Percentiles rank a stretch among this genome's conserved stretches.
These are phyloP conservation scores for Gymnothorax javanicus DNA, from an alignment of 2,797 vertebrate species.

Conservation along the genomic window DNA sequence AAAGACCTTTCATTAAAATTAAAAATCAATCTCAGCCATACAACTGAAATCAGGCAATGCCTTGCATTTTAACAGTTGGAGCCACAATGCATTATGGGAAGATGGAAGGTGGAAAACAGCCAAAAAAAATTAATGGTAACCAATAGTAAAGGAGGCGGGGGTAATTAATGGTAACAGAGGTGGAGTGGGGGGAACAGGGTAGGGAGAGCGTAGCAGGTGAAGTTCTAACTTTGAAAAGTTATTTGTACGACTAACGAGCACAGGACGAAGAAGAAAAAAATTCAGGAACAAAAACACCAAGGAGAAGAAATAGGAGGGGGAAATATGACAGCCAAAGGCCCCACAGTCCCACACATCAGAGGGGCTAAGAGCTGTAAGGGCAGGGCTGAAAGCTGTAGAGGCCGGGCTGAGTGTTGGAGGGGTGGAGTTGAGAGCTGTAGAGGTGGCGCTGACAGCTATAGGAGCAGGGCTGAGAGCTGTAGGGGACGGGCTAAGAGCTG, in stretches of 20 bases:
- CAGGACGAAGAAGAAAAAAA: constrained; percentile 83
- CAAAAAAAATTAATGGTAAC: constrained; percentile 41
- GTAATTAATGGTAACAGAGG: constrained; percentile 23
- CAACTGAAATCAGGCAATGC: neutral
- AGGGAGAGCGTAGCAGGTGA: too few species aligned
- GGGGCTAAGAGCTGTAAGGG: too few species aligned
- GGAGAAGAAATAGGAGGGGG: constrained; percentile 60
- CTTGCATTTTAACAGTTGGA: neutral
- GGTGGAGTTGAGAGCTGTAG: too few species aligned
- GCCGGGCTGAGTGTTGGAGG: too few species aligned
- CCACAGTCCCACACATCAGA: too few species aligned
- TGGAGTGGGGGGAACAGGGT: constrained; percentile 65
- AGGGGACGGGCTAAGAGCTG: too few species aligned
- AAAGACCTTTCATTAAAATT: neutral
- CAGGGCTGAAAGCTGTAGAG: too few species aligned
- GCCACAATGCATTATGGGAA: constrained; percentile 10
- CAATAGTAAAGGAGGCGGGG: constrained; percentile 31
- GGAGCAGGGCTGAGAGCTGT: too few species aligned
- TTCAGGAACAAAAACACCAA: constrained; percentile 78
- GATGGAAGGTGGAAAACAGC: constrained; percentile 55
- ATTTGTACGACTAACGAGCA: constrained; percentile 98
- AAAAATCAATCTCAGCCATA: neutral
- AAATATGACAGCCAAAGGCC: too few species aligned
- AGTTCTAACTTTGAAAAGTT: constrained; percentile 98
- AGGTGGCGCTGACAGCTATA: too few species aligned